A percentile compares a stretch with the other conserved stretches of the same genome.
These are phyloP conservation scores for Octodon degus DNA, from an alignment of 2,113 vertebrate species.

Conservation along the genomic window DNA sequence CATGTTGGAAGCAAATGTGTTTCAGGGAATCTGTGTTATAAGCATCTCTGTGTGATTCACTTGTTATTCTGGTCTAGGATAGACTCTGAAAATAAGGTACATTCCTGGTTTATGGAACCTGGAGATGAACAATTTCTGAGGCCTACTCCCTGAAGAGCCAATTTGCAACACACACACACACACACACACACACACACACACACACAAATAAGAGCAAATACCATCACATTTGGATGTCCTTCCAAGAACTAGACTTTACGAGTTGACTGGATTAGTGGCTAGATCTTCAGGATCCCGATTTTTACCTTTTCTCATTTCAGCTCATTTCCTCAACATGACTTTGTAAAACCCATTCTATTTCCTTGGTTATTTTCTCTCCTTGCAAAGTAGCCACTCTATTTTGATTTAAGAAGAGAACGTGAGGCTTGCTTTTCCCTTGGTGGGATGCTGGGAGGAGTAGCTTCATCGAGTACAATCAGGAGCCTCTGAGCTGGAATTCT, in stretches of 20 bases:
- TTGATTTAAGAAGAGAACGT: background rate
- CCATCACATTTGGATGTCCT: background rate
- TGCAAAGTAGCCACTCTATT: background rate
- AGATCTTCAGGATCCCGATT: background rate
- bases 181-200: background rate
- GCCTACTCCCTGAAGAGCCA: background rate
- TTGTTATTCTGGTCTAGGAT: background rate
- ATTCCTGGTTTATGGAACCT: background rate
- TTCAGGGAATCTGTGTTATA: background rate
- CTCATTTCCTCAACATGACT: background rate
- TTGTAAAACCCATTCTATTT: background rate
- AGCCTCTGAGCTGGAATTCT: background rate
- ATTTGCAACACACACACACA: conserved; percentile 19
- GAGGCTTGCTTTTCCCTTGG: background rate
- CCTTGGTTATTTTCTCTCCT: background rate
- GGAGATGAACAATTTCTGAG: background rate
- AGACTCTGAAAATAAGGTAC: background rate
- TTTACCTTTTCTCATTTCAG: background rate
- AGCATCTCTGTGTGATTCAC: background rate
- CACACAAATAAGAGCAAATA: background rate
- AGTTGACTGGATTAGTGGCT: background rate
- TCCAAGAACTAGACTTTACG: background rate
- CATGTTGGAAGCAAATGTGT: background rate
- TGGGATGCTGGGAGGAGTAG: background rate
- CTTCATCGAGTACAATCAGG: background rate